Evolutionary conservation across 1,140 invertebrate genomes (phyloP), one percentile per base, ranked within the genome.

Genomic region (Drosophila navojoa): DNA sequence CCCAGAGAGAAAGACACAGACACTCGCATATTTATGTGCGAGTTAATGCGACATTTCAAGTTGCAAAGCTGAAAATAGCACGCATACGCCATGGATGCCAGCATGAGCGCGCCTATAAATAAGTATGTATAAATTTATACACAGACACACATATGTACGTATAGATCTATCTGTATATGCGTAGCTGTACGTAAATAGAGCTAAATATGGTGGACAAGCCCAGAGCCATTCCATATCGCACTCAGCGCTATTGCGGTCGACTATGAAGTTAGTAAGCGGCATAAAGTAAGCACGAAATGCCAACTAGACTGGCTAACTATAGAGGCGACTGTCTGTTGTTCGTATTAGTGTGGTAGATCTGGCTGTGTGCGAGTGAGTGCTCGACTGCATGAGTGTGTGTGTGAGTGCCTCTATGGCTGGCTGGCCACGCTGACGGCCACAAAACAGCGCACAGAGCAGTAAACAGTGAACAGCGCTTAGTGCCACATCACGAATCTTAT

Each of bases 401-500:
- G 47, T 72, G 76, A 59, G 50, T 68, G 72, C 76, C 84, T 87
- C 79, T 87, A 87, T 89, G 82, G 82, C 82, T 87, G 76, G 82
- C 84, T 87, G 82, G 81, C 84, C 79, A 87, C 79, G 76, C 79
- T 82, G 81, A 87, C 84, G 82, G 79, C 82, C 84, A 86, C 81
- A 79, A 86, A 84, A 73, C 76, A 84, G 76, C 78, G 82, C 81
- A 86, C 79, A 86, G 78, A 86, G 78, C 77, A 87, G 82, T 87
- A 87, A 87, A 87, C 82, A 87, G 73, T 76, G 82, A 87, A 87
- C 82, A 87, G 82, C 82, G 82, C 82, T 87, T 87, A 87, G 82
- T 87, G 82, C 82, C 82, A 87, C 82, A 87, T 87, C 82, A 87
- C 82, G 82, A 85, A 87, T 87, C 82, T 87, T 87, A 87, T 87